phyloP scores from a whole-genome alignment of 2,888 invertebrate genomes.

The Micropterix aruncella region DNA sequence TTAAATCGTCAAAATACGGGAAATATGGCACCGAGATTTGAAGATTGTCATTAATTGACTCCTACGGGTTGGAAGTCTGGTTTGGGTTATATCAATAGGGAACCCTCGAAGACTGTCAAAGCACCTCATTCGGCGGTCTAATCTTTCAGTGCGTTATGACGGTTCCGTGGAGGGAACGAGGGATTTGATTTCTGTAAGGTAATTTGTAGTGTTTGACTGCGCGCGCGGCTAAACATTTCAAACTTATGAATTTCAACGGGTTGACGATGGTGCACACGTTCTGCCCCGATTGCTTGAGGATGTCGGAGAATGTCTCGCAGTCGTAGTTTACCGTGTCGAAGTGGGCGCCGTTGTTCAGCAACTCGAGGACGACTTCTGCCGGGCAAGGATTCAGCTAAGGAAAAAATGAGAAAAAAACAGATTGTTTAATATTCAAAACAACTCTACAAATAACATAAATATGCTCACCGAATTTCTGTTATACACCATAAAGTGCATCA shows the following conservation, averaged over 20 bases:
- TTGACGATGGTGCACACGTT: constrained; percentile 53
- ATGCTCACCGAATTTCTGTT: too few relatives aligned
- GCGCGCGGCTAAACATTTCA: constrained; percentile 78
- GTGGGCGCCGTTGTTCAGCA: constrained; percentile 74
- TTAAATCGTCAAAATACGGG: too few relatives aligned
- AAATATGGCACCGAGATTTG: too few relatives aligned
- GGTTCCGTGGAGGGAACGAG: constrained; percentile 34
- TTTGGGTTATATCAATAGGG: too few relatives aligned
- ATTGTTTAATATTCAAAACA: too few relatives aligned
- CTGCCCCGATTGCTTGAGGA: constrained; percentile 44
- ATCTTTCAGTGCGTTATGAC: constrained; percentile 29
- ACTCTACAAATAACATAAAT: too few relatives aligned
- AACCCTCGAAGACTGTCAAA: too few relatives aligned
- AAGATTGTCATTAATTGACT: too few relatives aligned
- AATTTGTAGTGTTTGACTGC: constrained; percentile 59
- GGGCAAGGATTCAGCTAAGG: constrained; percentile 46
- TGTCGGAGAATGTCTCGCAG: constrained; percentile 59
- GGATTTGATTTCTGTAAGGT: constrained; percentile 43
- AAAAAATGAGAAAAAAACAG: too few relatives aligned
- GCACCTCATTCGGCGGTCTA: not conserved
- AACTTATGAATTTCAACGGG: constrained; percentile 61
- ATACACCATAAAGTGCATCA: too few relatives aligned
- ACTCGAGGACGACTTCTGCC: constrained; percentile 50
- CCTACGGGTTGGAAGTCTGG: too few relatives aligned
- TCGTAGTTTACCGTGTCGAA: constrained; percentile 67